Base-by-base conservation (phyloP, 2,797 vertebrate species). In the Hephaestus fuliginosus region DNA sequence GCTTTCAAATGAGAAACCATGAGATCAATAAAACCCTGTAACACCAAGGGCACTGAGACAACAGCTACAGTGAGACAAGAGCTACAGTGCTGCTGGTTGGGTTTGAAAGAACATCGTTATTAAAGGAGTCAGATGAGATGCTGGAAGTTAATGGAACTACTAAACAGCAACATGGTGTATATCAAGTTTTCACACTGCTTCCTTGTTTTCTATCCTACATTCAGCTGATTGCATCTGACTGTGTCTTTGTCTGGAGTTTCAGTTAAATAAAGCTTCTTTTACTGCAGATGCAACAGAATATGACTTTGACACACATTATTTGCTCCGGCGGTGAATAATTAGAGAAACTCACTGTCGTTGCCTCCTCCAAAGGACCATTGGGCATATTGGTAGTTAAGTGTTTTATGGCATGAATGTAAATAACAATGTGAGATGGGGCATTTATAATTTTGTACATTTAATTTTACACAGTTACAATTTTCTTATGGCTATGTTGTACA, bases 11-110 rank as follows among this genome's bases (percentile, higher is more conserved):
- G 84, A 91, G 85, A 91, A 88, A 83, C 65, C 14, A 30, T 74
- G 44, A 83, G 89, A 95, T 96, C 93, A 72, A 95, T 95, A 87
- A 65, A 80, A 75, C 60, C 79, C 80, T 78, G 81, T 64, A 81
- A 82, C 86, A 82, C 85, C 90, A 94, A 91, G 90, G 93, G 60
- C 91, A 86, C 52, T 5, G 64, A 84, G 46, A 84, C 70, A 83
- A 30, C 68, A 30, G 51, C 85, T 18, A 67, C 75, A 57, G 20
- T 5, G 64, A 84, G 46, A 85, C 39, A 30, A 39, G 39, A 22
- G 33, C 76, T 17, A 17, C 75, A 52, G 20, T 4, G n/a, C 61
- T 43, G 11, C 77, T 52, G n/a, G n/a, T 5, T 22, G 62, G 7
- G 43, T 52, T 30, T 60, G 20, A 78, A 63, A 65, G 52, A 39